Conservation (phyloP, 2,888 invertebrate genomes). For the Calameuta filiformis region DNA sequence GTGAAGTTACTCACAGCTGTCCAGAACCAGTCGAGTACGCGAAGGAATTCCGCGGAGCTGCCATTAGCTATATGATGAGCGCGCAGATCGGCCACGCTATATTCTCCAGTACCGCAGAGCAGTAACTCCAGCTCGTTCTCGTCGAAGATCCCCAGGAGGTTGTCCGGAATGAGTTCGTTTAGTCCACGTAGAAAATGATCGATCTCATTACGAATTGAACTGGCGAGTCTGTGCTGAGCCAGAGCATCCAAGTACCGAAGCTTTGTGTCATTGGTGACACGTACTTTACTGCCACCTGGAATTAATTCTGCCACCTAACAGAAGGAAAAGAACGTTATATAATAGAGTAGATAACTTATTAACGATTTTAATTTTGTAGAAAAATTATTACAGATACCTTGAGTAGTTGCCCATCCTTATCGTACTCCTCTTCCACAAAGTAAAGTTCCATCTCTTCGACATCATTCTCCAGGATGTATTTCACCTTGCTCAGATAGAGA, state of each 20-base stretch:
- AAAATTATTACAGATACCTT: slow-evolving; percentile 68
- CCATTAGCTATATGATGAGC: slow-evolving; percentile 89
- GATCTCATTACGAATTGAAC: slow-evolving; percentile 83
- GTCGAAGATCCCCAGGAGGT: slow-evolving; percentile 93
- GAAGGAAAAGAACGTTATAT: not conserved
- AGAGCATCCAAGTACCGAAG: slow-evolving; percentile 87
- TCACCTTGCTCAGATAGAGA: slow-evolving; percentile 91
- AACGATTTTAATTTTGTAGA: not conserved
- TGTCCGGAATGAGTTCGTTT: slow-evolving; percentile 91
- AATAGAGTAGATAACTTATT: not conserved
- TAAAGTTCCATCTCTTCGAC: slow-evolving; percentile 86
- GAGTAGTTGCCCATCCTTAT: slow-evolving; percentile 78
- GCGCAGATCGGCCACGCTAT: slow-evolving; percentile 90
- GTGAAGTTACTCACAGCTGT: slow-evolving; percentile 89
- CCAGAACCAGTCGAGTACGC: slow-evolving; percentile 92
- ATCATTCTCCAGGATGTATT: slow-evolving; percentile 91
- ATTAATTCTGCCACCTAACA: slow-evolving; percentile 78
- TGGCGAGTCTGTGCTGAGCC: slow-evolving; percentile 89
- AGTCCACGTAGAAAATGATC: slow-evolving; percentile 91
- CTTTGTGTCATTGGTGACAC: slow-evolving; percentile 81
- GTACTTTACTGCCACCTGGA: slow-evolving; percentile 82
- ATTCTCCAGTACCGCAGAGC: slow-evolving; percentile 93
- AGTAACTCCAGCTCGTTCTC: slow-evolving; percentile 96
- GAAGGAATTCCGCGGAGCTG: slow-evolving; percentile 82
- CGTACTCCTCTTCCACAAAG: slow-evolving; percentile 92